phyloP scores from a whole-genome alignment of 2,888 invertebrate species.

The Dromius quadrimaculatus region DNA sequence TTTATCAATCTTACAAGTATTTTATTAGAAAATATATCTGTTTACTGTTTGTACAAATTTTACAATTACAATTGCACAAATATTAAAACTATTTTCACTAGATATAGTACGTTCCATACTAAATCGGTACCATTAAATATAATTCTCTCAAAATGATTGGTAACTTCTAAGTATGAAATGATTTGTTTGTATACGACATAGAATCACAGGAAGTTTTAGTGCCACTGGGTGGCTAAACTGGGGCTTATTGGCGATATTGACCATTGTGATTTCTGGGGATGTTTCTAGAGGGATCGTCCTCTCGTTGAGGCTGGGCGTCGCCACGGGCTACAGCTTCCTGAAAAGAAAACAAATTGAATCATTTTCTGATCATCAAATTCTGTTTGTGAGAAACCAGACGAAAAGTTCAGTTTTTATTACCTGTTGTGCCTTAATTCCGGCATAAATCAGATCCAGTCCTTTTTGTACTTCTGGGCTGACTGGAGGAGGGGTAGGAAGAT shows the following conservation, averaged over 20 bases:
- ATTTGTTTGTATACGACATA: constrained; percentile 43
- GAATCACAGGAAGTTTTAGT: constrained; percentile 69
- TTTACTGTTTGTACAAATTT: constrained; percentile 46
- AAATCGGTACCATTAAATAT: not conserved
- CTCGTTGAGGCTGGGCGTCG: constrained; percentile 68
- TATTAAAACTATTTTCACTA: constrained; percentile 33
- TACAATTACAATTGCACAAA: constrained; percentile 40
- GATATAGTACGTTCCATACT: constrained; percentile 40
- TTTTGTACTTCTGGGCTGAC: constrained; percentile 88
- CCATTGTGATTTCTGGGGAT: constrained; percentile 74
- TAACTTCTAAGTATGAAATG: constrained; percentile 48
- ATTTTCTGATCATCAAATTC: not conserved
- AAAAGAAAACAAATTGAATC: constrained; percentile 57
- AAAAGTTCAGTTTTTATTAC: constrained; percentile 65
- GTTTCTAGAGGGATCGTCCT: constrained; percentile 61
- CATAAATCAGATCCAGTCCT: constrained; percentile 87
- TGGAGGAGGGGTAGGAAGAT: constrained; percentile 87
- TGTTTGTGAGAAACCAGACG: constrained; percentile 4
- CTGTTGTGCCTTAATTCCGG: constrained; percentile 79
- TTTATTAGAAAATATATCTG: constrained; percentile 48
- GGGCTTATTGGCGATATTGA: constrained; percentile 70
- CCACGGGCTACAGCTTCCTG: constrained; percentile 74
- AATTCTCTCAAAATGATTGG: constrained; percentile 17
- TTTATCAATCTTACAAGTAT: constrained; percentile 13
- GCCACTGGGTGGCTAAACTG: constrained; percentile 58